These are phyloP conservation scores for Rhogogaster chlorosoma DNA, from an alignment of 2,888 invertebrate species.

Conservation along the genomic window DNA sequence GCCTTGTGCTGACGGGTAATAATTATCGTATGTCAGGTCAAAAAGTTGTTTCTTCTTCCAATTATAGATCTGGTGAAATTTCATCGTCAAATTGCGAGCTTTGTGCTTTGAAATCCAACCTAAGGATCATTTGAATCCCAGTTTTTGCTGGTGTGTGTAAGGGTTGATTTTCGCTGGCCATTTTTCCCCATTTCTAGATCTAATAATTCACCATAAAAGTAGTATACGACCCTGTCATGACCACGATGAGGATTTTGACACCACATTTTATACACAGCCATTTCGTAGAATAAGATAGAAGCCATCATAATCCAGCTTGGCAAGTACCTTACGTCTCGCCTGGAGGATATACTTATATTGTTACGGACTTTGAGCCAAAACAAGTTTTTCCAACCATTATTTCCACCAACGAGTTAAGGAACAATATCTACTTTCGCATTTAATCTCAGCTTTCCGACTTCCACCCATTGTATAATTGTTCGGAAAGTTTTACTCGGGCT, in stretches of 20 bases:
- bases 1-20: not conserved
- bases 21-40: not conserved
- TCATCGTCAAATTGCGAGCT: not conserved
- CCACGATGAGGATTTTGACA: not conserved
- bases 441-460: not conserved
- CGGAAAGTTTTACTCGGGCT: not conserved
- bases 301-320: not conserved
- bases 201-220: not conserved
- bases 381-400: not conserved
- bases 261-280: not conserved
- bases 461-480: not conserved
- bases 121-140: not conserved
- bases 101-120: not conserved
- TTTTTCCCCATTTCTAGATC: not conserved
- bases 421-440: not conserved
- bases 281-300: slow-evolving; percentile 5
- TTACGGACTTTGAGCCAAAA: slow-evolving; percentile 5
- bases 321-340: not conserved
- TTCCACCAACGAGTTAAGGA: not conserved
- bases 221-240: not conserved
- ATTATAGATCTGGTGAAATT: not conserved
- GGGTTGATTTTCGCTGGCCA: not conserved
- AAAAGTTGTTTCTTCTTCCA: not conserved
- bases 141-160: not conserved
- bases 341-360: not conserved